A percentile compares a stretch with the other conserved stretches of the same genome.
These are phyloP conservation scores for Heliothis subflexa DNA, from an alignment of 1,140 invertebrate genomes.

Conservation along the genomic window DNA sequence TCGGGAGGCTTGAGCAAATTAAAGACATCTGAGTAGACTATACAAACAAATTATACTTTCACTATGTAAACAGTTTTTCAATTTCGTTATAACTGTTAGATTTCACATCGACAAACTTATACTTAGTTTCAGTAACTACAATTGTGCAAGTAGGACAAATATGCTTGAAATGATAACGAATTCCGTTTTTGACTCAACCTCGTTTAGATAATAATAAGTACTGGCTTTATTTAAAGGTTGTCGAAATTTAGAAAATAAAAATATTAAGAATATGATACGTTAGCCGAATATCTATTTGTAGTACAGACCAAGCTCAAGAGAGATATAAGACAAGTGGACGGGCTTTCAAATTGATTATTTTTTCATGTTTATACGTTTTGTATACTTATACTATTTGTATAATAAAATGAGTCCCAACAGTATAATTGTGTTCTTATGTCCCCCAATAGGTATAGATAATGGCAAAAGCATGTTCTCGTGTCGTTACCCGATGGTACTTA, in stretches of 20 bases:
- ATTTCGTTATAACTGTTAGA: neutral
- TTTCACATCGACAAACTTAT: neutral
- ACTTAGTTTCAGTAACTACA: neutral
- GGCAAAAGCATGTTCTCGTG: constrained; percentile 42
- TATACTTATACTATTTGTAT: constrained; percentile 13
- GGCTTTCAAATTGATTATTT: constrained; percentile 55
- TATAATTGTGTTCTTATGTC: constrained; percentile 37
- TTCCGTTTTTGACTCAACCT: too few species aligned
- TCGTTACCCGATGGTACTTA: constrained; percentile 51
- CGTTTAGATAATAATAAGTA: too few species aligned
- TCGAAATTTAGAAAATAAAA: too few species aligned
- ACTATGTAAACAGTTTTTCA: constrained; percentile 8
- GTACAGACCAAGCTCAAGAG: constrained; percentile 6
- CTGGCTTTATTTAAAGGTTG: too few species aligned
- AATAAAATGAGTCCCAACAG: constrained; percentile 47
- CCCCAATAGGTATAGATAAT: constrained; percentile 46
- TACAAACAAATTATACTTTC: constrained; percentile 31
- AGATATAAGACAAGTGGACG: neutral
- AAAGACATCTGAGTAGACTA: constrained; percentile 7
- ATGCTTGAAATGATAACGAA: too few species aligned
- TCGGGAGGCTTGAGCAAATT: constrained; percentile 20
- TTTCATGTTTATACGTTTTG: constrained; percentile 47
- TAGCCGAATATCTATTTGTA: neutral
- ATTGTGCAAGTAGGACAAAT: too few species aligned
- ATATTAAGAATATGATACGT: neutral